phyloP scores from a whole-genome alignment of 2,113 vertebrate species.

The Cololabis saira region DNA sequence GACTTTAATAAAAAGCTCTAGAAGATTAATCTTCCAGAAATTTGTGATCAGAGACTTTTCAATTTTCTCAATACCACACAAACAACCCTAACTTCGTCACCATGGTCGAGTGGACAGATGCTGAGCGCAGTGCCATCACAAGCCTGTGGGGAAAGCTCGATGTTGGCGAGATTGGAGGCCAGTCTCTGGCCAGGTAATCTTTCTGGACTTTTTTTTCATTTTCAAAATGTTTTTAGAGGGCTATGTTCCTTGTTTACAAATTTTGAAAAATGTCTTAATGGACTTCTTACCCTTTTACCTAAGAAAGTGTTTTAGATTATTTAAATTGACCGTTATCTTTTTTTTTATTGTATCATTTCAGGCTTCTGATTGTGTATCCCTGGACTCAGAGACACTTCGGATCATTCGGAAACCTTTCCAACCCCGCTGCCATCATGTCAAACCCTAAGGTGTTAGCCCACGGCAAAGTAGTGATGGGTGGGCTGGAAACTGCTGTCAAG shows the following conservation, averaged over 20 bases:
- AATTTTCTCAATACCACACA: neutral
- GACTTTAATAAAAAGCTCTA: conserved; percentile 40
- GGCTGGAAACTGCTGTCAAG: conserved; percentile 79
- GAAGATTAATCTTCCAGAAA: neutral
- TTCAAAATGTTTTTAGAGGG: no score
- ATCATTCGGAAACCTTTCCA: conserved; percentile 81
- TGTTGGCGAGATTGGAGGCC: conserved; percentile 38
- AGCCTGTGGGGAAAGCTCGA: conserved; percentile 49
- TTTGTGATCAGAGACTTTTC: conserved; percentile 3
- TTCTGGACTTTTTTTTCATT: neutral
- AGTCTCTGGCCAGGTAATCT: conserved; percentile 65
- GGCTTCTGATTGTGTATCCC: conserved; percentile 80
- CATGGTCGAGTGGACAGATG: conserved; percentile 73
- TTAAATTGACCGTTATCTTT: neutral
- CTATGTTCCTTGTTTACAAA: no score
- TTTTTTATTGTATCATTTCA: conserved; percentile 6
- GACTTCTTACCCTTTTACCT: neutral
- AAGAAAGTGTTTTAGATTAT: neutral
- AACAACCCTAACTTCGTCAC: conserved; percentile 12
- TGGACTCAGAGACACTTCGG: conserved; percentile 87
- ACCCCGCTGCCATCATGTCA: conserved; percentile 72
- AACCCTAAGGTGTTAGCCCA: conserved; percentile 70
- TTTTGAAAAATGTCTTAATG: no score
- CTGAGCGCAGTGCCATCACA: conserved; percentile 57
- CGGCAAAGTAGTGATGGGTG: conserved; percentile 78